Base-by-base conservation (phyloP, 2,888 invertebrate species). In the Brenthis daphne region DNA sequence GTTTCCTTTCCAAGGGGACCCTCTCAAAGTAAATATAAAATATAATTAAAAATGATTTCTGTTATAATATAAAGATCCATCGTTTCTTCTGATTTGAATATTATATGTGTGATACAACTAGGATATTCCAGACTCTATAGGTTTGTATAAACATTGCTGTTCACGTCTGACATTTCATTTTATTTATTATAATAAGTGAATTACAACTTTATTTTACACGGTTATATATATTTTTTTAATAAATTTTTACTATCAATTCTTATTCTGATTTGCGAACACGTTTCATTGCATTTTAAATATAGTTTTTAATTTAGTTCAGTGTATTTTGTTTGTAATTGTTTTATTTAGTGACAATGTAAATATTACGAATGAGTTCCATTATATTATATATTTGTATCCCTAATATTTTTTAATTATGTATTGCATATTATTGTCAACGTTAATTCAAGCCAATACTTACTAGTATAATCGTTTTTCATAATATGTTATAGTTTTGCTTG, bases 101-200 rank as follows among this genome's bases (percentile, higher is more conserved):
- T 43, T 43, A 48, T 48, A 48, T 74, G 84, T 84, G 84, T 88
- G 87, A 86, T 88, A 86, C 67, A 65, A 43, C 63, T 67, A 70
- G 80, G 79, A 79, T 80, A 85, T 82, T 78, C 81, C 76, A 74
- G 70, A 72, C 68, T 74, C 73, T 68, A 73, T 73, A 54, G 65
- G 68, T 69, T 71, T 67, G 50, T 55, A 72, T 67, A 65, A 67
- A 64, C 29, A 57, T 16, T 43, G 8, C 37, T 43, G 37, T 37
- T 43, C 24, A 3, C 29, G 20, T 48, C 14, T 48, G 48, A 58
- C 24, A 58, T 58, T 37, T 58, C 48, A 24, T 60, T 60, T 60
- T 50, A 50, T 60, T 60, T n/a, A 50, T 60, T 60, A 20, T 20
- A 48, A 48, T 58, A 48, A 48, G 58, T 60, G 48, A 50, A 60